Percentiles rank a stretch among this genome's conserved stretches.
phyloP scores from a whole-genome alignment of 92 coral and sea anemone species.

The Bergia sp. region DNA sequence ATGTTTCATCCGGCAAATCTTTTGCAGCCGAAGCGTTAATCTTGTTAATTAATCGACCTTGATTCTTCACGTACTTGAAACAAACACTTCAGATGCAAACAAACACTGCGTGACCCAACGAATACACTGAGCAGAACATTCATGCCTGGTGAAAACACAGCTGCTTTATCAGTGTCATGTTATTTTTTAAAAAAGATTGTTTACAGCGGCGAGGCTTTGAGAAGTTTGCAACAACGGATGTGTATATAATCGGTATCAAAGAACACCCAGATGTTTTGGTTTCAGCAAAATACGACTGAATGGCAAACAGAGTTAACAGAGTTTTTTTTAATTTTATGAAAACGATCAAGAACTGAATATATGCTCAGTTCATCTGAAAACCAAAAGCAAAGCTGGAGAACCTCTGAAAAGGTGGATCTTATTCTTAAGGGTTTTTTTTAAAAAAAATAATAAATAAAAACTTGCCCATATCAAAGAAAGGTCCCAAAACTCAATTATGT shows the following conservation, averaged over 20 bases:
- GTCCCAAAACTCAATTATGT: too few species aligned
- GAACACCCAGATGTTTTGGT: not conserved
- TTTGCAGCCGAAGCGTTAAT: not conserved
- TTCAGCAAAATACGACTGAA: not conserved
- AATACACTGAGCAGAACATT: not conserved
- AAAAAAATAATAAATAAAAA: too few species aligned
- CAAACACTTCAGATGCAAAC: slow-evolving; percentile 7
- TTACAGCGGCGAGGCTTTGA: not conserved
- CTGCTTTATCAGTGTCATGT: not conserved
- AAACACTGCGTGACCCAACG: not conserved
- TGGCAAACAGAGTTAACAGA: not conserved
- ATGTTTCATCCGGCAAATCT: not conserved
- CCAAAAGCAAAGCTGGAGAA: too few species aligned
- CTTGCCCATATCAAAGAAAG: not conserved
- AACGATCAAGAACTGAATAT: too few species aligned
- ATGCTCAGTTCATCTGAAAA: too few species aligned
- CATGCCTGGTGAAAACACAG: not conserved
- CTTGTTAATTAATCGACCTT: not conserved
- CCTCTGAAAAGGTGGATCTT: too few species aligned
- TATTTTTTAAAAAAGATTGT: too few species aligned
- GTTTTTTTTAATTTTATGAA: too few species aligned
- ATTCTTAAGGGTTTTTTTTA: too few species aligned
- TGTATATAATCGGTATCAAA: not conserved
- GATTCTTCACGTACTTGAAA: slow-evolving; percentile 3
- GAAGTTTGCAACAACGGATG: too few species aligned